These are phyloP conservation scores for Heliconius melpomene DNA, from an alignment of 1,140 invertebrate genomes.

Conservation along the genomic window DNA sequence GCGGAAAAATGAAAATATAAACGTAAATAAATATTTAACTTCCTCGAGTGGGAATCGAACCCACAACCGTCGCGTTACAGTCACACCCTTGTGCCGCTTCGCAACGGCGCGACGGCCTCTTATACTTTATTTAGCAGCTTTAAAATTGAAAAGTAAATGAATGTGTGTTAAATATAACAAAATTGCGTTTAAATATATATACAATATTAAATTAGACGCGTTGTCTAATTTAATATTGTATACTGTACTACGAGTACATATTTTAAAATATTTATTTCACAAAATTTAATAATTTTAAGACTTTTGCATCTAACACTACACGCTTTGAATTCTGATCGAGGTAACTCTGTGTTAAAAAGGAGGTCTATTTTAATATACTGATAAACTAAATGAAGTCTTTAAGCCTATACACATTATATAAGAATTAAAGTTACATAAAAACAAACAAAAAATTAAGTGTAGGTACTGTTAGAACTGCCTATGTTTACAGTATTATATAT, in stretches of 20 bases:
- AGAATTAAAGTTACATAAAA: not conserved
- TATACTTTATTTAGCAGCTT: no score
- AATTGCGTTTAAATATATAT: no score
- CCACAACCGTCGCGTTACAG: no score
- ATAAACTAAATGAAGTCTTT: conserved; percentile 4
- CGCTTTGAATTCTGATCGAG: not conserved
- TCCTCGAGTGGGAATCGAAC: no score
- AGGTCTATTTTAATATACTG: conserved; percentile 4
- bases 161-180: not conserved
- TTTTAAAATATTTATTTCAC: not conserved
- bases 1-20: no score
- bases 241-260: no score
- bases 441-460: not conserved
- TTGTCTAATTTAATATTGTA: no score
- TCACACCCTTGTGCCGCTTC: no score
- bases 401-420: not conserved
- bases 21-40: no score
- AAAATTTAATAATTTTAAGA: not conserved
- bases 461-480: not conserved
- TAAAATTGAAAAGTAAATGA: not conserved
- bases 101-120: no score
- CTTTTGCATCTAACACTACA: not conserved
- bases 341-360: not conserved
- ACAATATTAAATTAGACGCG: no score
- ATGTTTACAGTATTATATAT: no score